Percentiles rank a stretch among this genome's conserved stretches.
These are phyloP conservation scores for Diplolepis rosae DNA, from an alignment of 2,888 invertebrate species.

Conservation along the genomic window DNA sequence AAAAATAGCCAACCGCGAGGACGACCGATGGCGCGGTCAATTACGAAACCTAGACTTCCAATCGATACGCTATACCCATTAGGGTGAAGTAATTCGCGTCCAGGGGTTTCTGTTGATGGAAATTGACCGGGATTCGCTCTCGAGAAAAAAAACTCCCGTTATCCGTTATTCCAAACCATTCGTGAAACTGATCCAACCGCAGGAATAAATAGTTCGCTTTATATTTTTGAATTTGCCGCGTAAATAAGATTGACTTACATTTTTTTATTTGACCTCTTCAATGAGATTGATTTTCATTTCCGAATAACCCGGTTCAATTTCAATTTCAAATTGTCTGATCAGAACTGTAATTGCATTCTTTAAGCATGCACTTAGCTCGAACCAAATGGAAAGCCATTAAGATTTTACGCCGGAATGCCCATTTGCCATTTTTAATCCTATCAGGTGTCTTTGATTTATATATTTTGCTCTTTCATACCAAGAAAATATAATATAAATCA, in stretches of 20 bases:
- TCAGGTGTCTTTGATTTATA: neutral
- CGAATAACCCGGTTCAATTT: neutral
- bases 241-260: constrained; percentile 15
- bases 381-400: constrained; percentile 24
- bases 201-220: constrained; percentile 13
- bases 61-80: constrained; percentile 11
- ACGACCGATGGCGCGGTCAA: constrained; percentile 50
- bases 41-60: constrained; percentile 41
- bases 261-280: neutral
- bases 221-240: constrained; percentile 16
- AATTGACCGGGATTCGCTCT: constrained; percentile 2
- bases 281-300: constrained; percentile 19
- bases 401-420: neutral
- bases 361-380: neutral
- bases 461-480: neutral
- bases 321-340: constrained; percentile 17
- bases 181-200: neutral
- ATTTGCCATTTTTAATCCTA: neutral
- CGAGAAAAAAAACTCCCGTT: neutral
- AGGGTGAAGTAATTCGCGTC: constrained; percentile 27
- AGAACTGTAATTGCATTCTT: constrained; percentile 16
- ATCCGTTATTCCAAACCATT: neutral
- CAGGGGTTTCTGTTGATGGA: constrained; percentile 17
- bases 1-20: constrained; percentile 61
- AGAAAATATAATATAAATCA: too few relatives aligned